Evolutionary conservation across 1,140 invertebrate species (phyloP), one percentile per base, ranked within the genome.

Genomic region (Eueides isabella): DNA sequence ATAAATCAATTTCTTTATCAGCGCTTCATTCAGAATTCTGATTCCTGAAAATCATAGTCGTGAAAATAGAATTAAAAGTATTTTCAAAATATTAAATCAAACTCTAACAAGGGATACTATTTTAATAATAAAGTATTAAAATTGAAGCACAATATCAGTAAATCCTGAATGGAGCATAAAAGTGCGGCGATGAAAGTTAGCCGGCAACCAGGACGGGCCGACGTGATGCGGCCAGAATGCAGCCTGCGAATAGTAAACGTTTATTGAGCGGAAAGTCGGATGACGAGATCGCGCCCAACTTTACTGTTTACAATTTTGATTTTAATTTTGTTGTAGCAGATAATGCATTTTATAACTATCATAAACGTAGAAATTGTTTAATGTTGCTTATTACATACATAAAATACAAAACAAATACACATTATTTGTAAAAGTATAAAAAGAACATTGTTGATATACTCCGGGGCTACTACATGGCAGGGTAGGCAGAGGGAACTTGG

Each of bases 201-300:
- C 41, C 41, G 41, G 41, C 16, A 19, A 16, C 5, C 41, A 19
- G 41, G 41, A 16, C 41, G 41, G 41, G 41, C 41, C 41, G 41
- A 19, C 41, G 41, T 23, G 41, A 23, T 2, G 41, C 67, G 67
- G 48, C 67, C 67, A 12, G 28, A 28, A 44, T 38, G 26, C 44
- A 33, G 44, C 29, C 44, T 61, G 66, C 66, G 66, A 68, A 44
- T 55, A 55, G 29, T 44, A 48, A 26, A 23, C 67, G 67, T 61
- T 68, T 68, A 68, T 68, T 61, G 67, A 61, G 67, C 67, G 44
- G 48, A 68, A 68, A 68, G 67, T 68, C 67, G 48, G 44, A 48
- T 48, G 66, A 68, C 44, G 30, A 61, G 14, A 23, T 55, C 30
- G 31, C 48, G 29, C 33, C 30, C 44, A 69, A 69, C 67, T 69